Evolutionary conservation across 2,113 vertebrate species (phyloP).

Genomic region (Mellivora capensis): DNA sequence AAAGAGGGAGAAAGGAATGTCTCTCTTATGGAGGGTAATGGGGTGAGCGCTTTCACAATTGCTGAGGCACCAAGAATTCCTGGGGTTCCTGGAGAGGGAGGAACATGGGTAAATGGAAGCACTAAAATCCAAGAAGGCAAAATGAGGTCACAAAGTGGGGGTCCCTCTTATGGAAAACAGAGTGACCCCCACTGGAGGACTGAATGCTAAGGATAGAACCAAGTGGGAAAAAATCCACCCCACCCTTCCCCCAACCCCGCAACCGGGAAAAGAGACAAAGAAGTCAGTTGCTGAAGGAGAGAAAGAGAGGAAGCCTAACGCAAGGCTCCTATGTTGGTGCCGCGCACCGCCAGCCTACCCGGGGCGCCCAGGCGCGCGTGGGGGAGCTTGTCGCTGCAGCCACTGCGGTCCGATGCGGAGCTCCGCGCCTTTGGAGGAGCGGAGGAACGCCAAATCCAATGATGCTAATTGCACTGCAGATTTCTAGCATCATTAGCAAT

Average conservation of each 20-base stretch:
- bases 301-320: not conserved
- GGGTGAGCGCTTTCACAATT: not conserved
- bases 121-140: not conserved
- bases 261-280: conserved; percentile 24
- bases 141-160: not conserved
- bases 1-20: not conserved
- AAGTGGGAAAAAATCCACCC: not conserved
- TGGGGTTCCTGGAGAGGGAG: not conserved
- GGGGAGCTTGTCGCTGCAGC: conserved; percentile 55
- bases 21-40: not conserved
- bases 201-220: not conserved
- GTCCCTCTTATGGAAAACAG: not conserved
- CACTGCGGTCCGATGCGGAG: conserved; percentile 67
- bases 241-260: not conserved
- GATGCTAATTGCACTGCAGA: conserved; percentile 86
- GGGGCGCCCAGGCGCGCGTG: conserved; percentile 53
- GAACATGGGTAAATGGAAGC: not conserved
- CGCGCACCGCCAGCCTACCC: conserved; percentile 66
- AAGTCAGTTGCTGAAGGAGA: not conserved
- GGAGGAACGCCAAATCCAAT: conserved; percentile 83
- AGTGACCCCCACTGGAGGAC: not conserved
- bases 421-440: conserved; percentile 78
- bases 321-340: conserved; percentile 31
- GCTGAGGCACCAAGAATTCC: not conserved
- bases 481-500: conserved; percentile 84